Percentiles rank a stretch among this genome's conserved stretches.
These are phyloP conservation scores for Gallinago paraguaiae DNA, from an alignment of 2,113 vertebrate species.

Conservation along the genomic window DNA sequence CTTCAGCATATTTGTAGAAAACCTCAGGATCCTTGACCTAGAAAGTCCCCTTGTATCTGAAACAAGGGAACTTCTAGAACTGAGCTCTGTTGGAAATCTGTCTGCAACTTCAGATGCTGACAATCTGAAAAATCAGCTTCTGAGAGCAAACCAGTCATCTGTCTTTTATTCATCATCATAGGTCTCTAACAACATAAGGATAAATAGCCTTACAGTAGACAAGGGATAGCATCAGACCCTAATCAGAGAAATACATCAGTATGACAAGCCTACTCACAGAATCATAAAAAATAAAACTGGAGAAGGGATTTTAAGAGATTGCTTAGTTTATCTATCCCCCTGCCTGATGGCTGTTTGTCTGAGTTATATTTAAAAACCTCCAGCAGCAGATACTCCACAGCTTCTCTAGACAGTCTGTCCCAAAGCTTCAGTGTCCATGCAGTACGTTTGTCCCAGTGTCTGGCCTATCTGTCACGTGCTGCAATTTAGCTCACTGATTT, in stretches of 20 bases:
- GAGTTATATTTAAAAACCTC: neutral
- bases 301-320: constrained; percentile 11
- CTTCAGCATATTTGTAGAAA: neutral
- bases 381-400: neutral
- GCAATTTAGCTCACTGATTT: neutral
- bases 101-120: neutral
- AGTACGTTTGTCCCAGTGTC: neutral
- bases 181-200: neutral
- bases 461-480: neutral
- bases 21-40: neutral
- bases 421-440: neutral
- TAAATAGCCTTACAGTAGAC: neutral
- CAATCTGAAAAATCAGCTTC: neutral
- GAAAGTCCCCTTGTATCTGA: neutral
- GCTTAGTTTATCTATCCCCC: neutral
- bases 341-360: neutral
- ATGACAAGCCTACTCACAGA: neutral
- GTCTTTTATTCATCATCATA: constrained; percentile 15
- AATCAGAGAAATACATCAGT: constrained; percentile 33
- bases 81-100: neutral
- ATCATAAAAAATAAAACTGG: neutral
- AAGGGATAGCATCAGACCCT: neutral
- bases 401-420: neutral
- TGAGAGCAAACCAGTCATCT: neutral
- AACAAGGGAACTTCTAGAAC: neutral